Evolutionary conservation across 2,113 vertebrate species (phyloP).

Genomic region (Bos indicus): DNA sequence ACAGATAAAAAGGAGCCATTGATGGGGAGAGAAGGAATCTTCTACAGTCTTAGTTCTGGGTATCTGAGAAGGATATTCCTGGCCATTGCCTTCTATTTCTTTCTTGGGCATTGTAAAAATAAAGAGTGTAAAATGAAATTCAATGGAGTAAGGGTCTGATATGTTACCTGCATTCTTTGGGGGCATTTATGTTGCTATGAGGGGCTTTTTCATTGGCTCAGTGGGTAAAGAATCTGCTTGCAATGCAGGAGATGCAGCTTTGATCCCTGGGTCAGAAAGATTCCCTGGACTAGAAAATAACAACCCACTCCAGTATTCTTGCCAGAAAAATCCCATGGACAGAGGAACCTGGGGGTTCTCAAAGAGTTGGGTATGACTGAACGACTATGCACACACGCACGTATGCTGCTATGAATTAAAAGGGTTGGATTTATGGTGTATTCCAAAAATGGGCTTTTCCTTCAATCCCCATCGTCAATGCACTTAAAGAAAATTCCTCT

Average conservation of each 20-base stretch:
- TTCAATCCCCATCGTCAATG: not conserved
- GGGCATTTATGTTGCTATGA: not conserved
- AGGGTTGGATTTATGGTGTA: not conserved
- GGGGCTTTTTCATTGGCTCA: not conserved
- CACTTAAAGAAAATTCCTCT: not conserved
- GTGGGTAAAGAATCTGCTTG: not conserved
- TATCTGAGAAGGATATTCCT: not conserved
- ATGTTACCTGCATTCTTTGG: not conserved
- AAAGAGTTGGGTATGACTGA: not conserved
- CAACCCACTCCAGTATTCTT: not conserved
- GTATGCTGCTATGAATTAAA: not conserved
- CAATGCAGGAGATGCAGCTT: not conserved
- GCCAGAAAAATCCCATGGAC: not conserved
- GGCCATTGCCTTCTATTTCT: not conserved
- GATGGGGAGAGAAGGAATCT: not conserved
- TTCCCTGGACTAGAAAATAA: not conserved
- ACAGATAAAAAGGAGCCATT: not conserved
- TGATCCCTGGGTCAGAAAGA: not conserved
- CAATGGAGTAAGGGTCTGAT: not conserved
- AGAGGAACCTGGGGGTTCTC: not conserved
- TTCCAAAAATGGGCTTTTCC: conserved; percentile 3
- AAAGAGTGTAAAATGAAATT: not conserved
- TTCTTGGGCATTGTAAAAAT: not conserved
- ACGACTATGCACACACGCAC: accelerated
- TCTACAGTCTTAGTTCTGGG: not conserved